Percentiles rank a stretch among this genome's conserved stretches.
These are phyloP conservation scores for Dendrophyllia cribrosa DNA, from an alignment of 64 coral and sea anemone genomes.

Conservation along the genomic window DNA sequence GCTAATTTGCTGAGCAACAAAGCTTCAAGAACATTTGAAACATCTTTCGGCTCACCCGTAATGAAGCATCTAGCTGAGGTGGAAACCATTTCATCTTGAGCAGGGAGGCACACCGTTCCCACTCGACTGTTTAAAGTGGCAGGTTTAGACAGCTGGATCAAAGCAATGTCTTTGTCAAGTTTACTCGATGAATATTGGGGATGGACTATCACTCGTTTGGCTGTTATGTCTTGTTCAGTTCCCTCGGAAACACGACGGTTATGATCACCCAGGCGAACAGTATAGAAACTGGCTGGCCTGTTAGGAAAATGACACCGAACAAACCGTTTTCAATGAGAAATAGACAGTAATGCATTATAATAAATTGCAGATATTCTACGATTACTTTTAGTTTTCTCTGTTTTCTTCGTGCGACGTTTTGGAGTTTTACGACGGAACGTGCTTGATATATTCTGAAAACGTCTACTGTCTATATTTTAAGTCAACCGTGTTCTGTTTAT, in stretches of 20 bases:
- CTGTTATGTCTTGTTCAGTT: not conserved
- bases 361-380: too few relatives aligned
- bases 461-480: too few relatives aligned
- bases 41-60: not conserved
- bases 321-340: too few relatives aligned
- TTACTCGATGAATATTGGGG: not conserved
- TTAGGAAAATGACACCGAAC: not conserved
- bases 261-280: not conserved
- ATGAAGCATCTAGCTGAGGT: not conserved
- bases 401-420: too few relatives aligned
- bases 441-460: too few relatives aligned
- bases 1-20: too few relatives aligned
- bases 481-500: too few relatives aligned
- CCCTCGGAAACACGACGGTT: not conserved
- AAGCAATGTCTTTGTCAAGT: not conserved
- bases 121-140: not conserved
- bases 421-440: too few relatives aligned
- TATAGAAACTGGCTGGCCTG: not conserved
- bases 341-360: too few relatives aligned
- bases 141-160: not conserved
- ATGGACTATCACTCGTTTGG: not conserved
- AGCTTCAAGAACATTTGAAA: too few relatives aligned
- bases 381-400: too few relatives aligned
- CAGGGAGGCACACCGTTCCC: slow-evolving; percentile 38
- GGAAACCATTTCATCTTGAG: not conserved